Evolutionary conservation across 1,140 invertebrate species (phyloP), one percentile per base, ranked within the genome.

Genomic region (Cydia pomonella): DNA sequence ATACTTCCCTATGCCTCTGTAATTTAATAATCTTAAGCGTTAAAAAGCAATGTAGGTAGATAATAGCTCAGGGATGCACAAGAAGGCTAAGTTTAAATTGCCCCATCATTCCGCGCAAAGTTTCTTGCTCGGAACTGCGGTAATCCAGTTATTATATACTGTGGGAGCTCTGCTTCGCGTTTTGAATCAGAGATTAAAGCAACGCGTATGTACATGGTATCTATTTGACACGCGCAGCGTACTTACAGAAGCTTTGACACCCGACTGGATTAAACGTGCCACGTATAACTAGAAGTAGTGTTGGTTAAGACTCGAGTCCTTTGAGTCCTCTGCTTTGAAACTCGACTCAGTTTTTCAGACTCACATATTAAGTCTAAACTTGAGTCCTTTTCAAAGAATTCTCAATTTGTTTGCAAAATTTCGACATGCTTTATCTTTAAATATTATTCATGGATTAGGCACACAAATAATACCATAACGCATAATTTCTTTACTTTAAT

Each of bases 71-170:
- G 21, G 53, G 53, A 59, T 59, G 53, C 53, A 59, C 53, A 59
- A 59, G 53, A 59, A 59, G 53, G 21, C 53, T 23, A 59, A 59
- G 53, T 59, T 59, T 59, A 59, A 59, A 59, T 59, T 59, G 53
- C 53, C 53, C 53, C 53, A 59, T 59, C 53, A 59, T 59, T 23
- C 53, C 53, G 21, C 2, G 53, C 50, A 23, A 59, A 59, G 53
- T 59, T 59, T 59, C 53, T 59, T 59, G 53, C n/a, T 59, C 18
- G 53, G 21, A 59, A 59, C 53, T 59, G 21, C 53, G 7, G 53
- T 59, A 59, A 59, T 59, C 53, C 53, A 59, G 53, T 59, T 59
- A 59, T 59, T 59, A 59, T 59, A 59, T 59, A 23, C 53, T 50
- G 47, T 50, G n/a, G 47, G n/a, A 50, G n/a, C n/a, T 23, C 7